phyloP scores from a whole-genome alignment of 1,140 invertebrate genomes.

The Parapsyche elsis region DNA sequence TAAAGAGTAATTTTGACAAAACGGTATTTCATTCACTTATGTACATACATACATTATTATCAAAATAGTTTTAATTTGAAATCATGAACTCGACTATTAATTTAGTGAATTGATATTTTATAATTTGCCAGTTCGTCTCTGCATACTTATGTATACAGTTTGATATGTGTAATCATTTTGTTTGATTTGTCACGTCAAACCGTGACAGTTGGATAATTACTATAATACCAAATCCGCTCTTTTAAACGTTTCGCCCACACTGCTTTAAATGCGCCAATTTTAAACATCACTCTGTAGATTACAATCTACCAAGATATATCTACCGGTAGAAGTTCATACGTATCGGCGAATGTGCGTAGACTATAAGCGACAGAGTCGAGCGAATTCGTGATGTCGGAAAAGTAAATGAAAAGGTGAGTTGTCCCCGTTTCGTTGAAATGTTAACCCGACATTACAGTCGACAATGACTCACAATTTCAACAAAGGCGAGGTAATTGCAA shows the following conservation, averaged over 20 bases:
- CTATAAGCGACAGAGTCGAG: background rate
- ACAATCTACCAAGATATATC: background rate
- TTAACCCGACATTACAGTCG: background rate
- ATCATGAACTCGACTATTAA: no score
- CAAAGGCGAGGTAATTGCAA: slow-evolving; percentile 26
- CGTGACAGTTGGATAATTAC: slow-evolving; percentile 16
- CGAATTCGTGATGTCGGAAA: background rate
- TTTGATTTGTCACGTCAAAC: slow-evolving; percentile 22
- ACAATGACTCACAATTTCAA: slow-evolving; percentile 18
- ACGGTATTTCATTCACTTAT: no score
- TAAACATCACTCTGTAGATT: background rate
- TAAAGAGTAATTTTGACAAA: no score
- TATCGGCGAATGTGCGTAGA: background rate
- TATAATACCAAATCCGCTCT: background rate
- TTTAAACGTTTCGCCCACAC: background rate
- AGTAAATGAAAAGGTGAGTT: slow-evolving; percentile 1
- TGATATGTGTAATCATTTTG: background rate
- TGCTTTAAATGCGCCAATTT: background rate
- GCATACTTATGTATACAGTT: no score
- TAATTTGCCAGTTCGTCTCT: no score
- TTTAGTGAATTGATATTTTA: no score
- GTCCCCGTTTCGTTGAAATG: background rate
- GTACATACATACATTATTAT: no score
- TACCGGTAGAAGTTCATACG: background rate
- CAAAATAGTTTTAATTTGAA: no score